phyloP scores from a whole-genome alignment of 2,113 vertebrate species.

The Pelobates fuscus region DNA sequence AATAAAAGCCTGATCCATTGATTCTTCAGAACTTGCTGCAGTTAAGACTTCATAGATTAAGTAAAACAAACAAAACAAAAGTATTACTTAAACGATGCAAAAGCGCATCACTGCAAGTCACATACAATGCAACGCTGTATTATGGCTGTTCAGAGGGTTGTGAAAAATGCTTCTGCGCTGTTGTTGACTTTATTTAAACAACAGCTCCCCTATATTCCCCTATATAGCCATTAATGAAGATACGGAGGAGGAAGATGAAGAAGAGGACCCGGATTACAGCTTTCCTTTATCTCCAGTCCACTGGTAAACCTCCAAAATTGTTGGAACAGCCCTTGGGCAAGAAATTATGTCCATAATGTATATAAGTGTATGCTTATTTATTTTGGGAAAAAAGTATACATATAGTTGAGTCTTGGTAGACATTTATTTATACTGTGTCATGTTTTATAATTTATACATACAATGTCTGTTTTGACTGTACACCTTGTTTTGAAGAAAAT shows the following conservation, averaged over 20 bases:
- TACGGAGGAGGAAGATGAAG: conserved; percentile 92
- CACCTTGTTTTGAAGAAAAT: conserved; percentile 96
- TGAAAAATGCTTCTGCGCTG: conserved; percentile 87
- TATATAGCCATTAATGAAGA: conserved; percentile 99
- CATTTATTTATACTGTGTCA: conserved; percentile 99
- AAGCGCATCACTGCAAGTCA: conserved; percentile 79
- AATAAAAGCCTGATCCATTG: conserved; percentile 87
- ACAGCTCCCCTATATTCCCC: conserved; percentile 98
- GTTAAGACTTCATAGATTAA: conserved; percentile 84
- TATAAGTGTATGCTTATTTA: conserved; percentile 99
- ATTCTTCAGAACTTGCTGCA: conserved; percentile 82
- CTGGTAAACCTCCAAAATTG: conserved; percentile 84
- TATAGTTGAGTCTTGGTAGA: conserved; percentile 97
- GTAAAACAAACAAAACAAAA: conserved; percentile 53
- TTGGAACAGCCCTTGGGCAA: conserved; percentile 82
- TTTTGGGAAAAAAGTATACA: conserved; percentile 97
- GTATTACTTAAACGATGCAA: conserved; percentile 71
- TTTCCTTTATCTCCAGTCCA: conserved; percentile 97
- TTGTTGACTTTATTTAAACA: conserved; percentile 96
- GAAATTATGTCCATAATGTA: conserved; percentile 96
- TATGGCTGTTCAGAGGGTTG: conserved; percentile 83
- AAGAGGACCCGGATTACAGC: conserved; percentile 95
- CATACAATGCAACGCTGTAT: conserved; percentile 74
- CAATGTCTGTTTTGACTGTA: conserved; percentile 95
- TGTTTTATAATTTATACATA: conserved; percentile 99